phyloP scores from a whole-genome alignment of 2,888 invertebrate species.

The Eutolmus rufibarbis region DNA sequence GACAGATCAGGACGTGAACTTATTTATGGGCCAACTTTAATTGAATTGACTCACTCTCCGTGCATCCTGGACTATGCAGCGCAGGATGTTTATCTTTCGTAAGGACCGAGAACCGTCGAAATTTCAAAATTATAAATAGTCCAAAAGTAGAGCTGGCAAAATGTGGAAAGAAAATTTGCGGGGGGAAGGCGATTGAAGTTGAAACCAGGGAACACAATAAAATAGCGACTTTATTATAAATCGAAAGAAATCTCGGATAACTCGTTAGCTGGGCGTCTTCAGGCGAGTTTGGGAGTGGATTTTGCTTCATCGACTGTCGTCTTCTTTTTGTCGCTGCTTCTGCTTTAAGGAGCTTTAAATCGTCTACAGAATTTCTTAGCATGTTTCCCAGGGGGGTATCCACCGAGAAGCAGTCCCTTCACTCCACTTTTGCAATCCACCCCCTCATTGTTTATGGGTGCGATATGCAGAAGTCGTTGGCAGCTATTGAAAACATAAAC shows the following conservation, averaged over 20 bases:
- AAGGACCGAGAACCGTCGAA: not conserved
- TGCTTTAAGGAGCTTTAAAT: not conserved
- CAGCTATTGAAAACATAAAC: constrained; percentile 31
- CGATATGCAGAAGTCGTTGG: not conserved
- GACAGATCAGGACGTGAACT: not conserved
- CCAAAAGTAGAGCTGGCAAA: not conserved
- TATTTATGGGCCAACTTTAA: constrained; percentile 27
- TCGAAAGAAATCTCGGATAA: constrained; percentile 5
- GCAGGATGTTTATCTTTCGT: not conserved
- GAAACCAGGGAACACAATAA: not conserved
- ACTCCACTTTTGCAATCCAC: not conserved
- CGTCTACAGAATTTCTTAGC: not conserved
- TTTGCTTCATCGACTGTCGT: not conserved
- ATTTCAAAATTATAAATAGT: constrained; percentile 13
- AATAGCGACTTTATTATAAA: constrained; percentile 12
- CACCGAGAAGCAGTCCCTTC: not conserved
- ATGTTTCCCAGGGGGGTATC: not conserved
- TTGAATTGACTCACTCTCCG: constrained; percentile 8
- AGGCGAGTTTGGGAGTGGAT: not conserved
- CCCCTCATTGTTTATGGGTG: not conserved
- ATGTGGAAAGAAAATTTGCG: too few relatives aligned
- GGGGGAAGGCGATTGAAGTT: not conserved
- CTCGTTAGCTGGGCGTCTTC: not conserved
- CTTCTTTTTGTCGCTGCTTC: not conserved
- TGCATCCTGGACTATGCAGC: not conserved